Percentiles rank a stretch among this genome's conserved stretches.
These are phyloP conservation scores for Aleiodes sp. DNA, from an alignment of 1,140 invertebrate species.

Conservation along the genomic window DNA sequence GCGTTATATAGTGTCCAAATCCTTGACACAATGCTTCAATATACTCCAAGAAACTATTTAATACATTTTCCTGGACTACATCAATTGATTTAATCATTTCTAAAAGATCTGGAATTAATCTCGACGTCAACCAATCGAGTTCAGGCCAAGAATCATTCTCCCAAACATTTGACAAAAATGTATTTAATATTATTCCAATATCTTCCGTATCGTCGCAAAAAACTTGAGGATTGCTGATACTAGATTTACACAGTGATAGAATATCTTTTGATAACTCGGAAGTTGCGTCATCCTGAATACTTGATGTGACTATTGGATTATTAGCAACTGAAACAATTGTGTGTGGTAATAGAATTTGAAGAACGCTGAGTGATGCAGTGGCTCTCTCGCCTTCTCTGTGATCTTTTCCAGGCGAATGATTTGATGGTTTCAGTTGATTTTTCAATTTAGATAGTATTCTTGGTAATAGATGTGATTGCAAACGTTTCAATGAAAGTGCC, in stretches of 20 bases:
- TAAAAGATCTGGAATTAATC: conserved; percentile 58
- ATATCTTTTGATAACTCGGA: conserved; percentile 61
- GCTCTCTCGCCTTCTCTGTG: conserved; percentile 52
- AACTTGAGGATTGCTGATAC: conserved; percentile 66
- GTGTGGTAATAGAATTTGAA: conserved; percentile 67
- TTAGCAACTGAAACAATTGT: conserved; percentile 64
- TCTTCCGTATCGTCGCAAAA: conserved; percentile 65
- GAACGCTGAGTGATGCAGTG: conserved; percentile 53
- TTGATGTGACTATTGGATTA: conserved; percentile 56
- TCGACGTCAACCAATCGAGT: conserved; percentile 68
- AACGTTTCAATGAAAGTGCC: conserved; percentile 69
- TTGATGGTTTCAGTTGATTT: conserved; percentile 49
- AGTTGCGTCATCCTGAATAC: conserved; percentile 54
- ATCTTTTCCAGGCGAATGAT: conserved; percentile 54
- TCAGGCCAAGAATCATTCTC: conserved; percentile 65
- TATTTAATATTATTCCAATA: conserved; percentile 64
- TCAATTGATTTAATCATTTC: conserved; percentile 55
- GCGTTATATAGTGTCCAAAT: conserved; percentile 53
- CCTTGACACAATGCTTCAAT: conserved; percentile 54
- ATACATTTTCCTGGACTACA: conserved; percentile 49
- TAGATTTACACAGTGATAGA: conserved; percentile 51
- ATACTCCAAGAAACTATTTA: conserved; percentile 53
- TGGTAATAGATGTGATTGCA: conserved; percentile 64
- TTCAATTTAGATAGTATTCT: conserved; percentile 55
- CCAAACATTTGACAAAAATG: conserved; percentile 66